A percentile compares a stretch with the other conserved stretches of the same genome.
Conservation (phyloP, 1,140 invertebrate genomes). For the Zaprionus africanus region DNA sequence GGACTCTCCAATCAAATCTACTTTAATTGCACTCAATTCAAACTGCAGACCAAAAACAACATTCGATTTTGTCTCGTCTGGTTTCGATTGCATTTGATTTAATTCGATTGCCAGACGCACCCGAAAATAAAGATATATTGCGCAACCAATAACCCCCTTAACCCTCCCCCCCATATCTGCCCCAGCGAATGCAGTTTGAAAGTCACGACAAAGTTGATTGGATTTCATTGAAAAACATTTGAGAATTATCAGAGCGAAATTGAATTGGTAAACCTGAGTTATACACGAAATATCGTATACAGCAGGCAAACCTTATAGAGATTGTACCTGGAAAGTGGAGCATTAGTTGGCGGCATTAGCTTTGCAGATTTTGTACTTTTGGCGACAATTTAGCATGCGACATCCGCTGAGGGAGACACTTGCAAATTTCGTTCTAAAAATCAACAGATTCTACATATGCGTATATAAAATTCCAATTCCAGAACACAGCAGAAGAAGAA, state of each 20-base stretch:
- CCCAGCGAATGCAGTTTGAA: slow-evolving; percentile 30
- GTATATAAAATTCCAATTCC: slow-evolving; percentile 15
- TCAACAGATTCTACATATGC: slow-evolving; percentile 10
- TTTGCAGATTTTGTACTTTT: slow-evolving; percentile 72
- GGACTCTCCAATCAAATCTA: slow-evolving; percentile 56
- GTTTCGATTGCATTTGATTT: slow-evolving; percentile 66
- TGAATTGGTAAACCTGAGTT: slow-evolving; percentile 42
- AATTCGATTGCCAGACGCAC: slow-evolving; percentile 62
- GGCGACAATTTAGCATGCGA: slow-evolving; percentile 52
- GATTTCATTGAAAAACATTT: slow-evolving; percentile 26
- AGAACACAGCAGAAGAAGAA: neutral
- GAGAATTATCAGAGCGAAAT: slow-evolving; percentile 25
- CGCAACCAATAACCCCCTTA: slow-evolving; percentile 46
- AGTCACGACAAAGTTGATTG: slow-evolving; percentile 50
- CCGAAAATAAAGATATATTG: slow-evolving; percentile 15
- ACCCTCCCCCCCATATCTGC: no score
- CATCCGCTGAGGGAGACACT: slow-evolving; percentile 55
- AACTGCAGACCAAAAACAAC: slow-evolving; percentile 54
- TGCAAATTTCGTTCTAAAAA: slow-evolving; percentile 28
- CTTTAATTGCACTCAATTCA: slow-evolving; percentile 72
- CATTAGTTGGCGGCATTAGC: slow-evolving; percentile 47
- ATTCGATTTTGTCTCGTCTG: slow-evolving; percentile 27
- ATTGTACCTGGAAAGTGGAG: slow-evolving; percentile 4
- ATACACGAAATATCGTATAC: slow-evolving; percentile 66
- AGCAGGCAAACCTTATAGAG: slow-evolving; percentile 40